phyloP scores from a whole-genome alignment of 2,113 vertebrate species.

The Lichenostomus cassidix region DNA sequence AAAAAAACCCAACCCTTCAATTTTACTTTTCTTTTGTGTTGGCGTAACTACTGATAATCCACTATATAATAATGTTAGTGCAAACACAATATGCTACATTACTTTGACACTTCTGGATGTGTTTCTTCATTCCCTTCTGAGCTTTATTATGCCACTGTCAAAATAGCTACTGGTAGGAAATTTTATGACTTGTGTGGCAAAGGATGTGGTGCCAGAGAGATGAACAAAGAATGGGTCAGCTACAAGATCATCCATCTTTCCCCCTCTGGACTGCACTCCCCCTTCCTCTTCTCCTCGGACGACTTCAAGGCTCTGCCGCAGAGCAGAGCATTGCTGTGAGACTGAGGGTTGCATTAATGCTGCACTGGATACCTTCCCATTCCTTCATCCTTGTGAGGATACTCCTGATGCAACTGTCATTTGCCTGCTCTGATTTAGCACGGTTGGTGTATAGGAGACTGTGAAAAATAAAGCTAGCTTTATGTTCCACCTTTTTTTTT shows the following conservation, averaged over 20 bases:
- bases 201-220: conserved; percentile 37
- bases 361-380: background rate
- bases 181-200: conserved; percentile 49
- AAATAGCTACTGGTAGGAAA: conserved; percentile 26
- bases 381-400: background rate
- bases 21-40: background rate
- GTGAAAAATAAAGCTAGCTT: background rate
- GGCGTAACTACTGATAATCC: background rate
- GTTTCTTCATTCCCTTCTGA: conserved; percentile 39
- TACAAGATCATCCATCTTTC: conserved; percentile 36
- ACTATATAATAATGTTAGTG: background rate
- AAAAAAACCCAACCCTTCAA: fast-evolving
- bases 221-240: conserved; percentile 43
- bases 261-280: background rate
- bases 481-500: background rate
- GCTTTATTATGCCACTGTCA: conserved; percentile 41
- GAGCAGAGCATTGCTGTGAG: background rate
- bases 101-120: conserved; percentile 26
- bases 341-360: background rate
- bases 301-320: background rate
- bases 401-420: background rate
- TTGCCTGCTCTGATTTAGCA: background rate
- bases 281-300: background rate
- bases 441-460: background rate
- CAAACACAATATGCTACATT: background rate